Conservation (phyloP, 2,888 invertebrate species). For the Lochmaea crataegi region DNA sequence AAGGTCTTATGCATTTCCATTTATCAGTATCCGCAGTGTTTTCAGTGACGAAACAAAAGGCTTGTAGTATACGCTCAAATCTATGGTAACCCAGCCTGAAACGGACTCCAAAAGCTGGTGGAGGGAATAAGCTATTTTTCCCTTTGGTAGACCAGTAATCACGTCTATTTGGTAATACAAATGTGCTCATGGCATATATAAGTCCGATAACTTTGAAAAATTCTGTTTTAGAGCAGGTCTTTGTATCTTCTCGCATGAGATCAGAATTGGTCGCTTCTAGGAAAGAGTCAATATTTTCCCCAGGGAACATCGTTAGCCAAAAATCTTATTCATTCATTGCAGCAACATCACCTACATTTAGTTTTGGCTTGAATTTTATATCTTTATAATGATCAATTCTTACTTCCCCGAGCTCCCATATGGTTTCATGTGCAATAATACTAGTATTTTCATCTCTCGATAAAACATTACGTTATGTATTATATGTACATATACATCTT, state of each 20-base stretch:
- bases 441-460: not conserved
- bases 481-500: too few species aligned
- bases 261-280: not conserved
- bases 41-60: too few species aligned
- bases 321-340: not conserved
- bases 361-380: too few species aligned
- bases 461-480: not conserved
- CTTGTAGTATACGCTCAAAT: not conserved
- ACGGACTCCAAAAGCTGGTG: not conserved
- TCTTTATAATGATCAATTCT: too few species aligned
- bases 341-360: too few species aligned
- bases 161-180: not conserved
- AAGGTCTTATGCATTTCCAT: too few species aligned
- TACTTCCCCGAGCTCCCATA: not conserved
- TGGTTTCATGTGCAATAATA: not conserved
- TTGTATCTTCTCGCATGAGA: not conserved
- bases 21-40: too few species aligned
- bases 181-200: not conserved
- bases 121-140: not conserved
- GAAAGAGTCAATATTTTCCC: not conserved
- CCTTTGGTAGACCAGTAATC: not conserved
- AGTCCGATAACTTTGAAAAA: too few species aligned
- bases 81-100: not conserved
- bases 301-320: not conserved
- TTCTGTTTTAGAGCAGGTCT: not conserved